Evolutionary conservation across 2,113 vertebrate genomes (phyloP), one percentile per base, ranked within the genome.

Genomic region (Lamprologus ornatipinnis): DNA sequence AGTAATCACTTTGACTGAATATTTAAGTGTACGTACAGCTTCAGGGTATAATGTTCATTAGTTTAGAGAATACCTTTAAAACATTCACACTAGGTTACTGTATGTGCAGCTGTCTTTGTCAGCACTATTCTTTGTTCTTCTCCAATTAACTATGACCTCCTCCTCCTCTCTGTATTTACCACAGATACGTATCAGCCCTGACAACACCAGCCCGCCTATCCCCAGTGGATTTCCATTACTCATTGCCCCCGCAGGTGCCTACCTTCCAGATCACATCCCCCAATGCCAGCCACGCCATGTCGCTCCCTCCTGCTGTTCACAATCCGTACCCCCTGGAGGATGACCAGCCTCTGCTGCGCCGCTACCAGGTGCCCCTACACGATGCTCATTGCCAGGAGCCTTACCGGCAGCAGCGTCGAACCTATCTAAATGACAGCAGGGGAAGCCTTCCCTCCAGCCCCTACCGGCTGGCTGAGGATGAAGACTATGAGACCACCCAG

Each of bases 201-300:
- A 99, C 98, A 86, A 99, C 98, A 70, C 98, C 98, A 90, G 98
- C 98, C 70, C 98, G 97, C 91, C 97, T 99, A 91, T 99, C 98
- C 1, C 98, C 98, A 1, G 98, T 98, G 84, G 98, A 99, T 95
- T 97, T 98, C 97, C 98, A 98, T 96, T 99, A 98, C 96, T 98
- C 98, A 87, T 96, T 98, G 95, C 96, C 98, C 85, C 95, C 97
- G 9, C 97, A 98, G 97, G 97, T 98, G 97, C 98, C 98, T 92
- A 99, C 97, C 93, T 99, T 99, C 42, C 98, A 99, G 96, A 98
- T 99, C 96, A 99, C 98, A 21, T 98, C 98, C 31, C 98, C 97
- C 54, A 99, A 98, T 94, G 97, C 98, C 11, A 97, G 96, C 35
- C 98, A 99, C 1, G 98, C 98, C 8, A 97, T 97, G 90, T 99